Conservation (phyloP, 2,888 invertebrate species). For the Drosophila demipolita region DNA sequence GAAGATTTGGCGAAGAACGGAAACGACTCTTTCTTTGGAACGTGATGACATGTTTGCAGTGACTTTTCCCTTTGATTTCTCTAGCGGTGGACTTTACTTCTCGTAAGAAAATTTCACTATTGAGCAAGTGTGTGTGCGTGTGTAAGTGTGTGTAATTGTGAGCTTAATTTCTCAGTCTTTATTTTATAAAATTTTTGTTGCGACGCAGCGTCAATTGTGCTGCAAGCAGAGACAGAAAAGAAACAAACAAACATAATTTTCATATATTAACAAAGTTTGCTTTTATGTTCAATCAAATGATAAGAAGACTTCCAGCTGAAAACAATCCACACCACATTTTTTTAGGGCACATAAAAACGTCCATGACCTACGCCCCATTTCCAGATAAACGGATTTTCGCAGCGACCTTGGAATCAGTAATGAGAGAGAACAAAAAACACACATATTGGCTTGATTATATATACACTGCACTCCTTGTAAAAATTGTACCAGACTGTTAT, state of each 20-base stretch:
- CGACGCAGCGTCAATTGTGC: slow-evolving; percentile 23
- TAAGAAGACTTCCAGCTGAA: neutral
- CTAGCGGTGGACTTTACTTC: slow-evolving; percentile 47
- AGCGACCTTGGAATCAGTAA: slow-evolving; percentile 35
- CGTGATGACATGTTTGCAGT: slow-evolving; percentile 89
- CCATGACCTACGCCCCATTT: slow-evolving; percentile 50
- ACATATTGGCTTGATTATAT: neutral
- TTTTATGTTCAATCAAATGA: neutral
- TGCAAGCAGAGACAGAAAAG: slow-evolving; percentile 16
- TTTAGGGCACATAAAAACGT: slow-evolving; percentile 29
- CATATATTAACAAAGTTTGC: neutral
- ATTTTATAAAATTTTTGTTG: slow-evolving; percentile 32
- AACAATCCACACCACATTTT: slow-evolving; percentile 8
- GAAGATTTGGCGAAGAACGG: slow-evolving; percentile 92
- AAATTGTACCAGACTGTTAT: neutral
- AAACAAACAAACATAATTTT: neutral
- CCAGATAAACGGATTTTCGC: slow-evolving; percentile 12
- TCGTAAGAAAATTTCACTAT: slow-evolving; percentile 22
- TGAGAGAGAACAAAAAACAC: neutral
- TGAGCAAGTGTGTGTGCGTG: neutral
- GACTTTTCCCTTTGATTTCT: slow-evolving; percentile 23
- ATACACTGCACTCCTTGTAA: slow-evolving; percentile 32
- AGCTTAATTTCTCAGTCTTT: slow-evolving; percentile 61
- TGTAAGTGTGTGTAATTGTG: slow-evolving; percentile 12
- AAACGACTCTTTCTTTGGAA: slow-evolving; percentile 92